Evolutionary conservation across 2,113 vertebrate genomes (phyloP).

Genomic region (Amphilophus citrinellus): DNA sequence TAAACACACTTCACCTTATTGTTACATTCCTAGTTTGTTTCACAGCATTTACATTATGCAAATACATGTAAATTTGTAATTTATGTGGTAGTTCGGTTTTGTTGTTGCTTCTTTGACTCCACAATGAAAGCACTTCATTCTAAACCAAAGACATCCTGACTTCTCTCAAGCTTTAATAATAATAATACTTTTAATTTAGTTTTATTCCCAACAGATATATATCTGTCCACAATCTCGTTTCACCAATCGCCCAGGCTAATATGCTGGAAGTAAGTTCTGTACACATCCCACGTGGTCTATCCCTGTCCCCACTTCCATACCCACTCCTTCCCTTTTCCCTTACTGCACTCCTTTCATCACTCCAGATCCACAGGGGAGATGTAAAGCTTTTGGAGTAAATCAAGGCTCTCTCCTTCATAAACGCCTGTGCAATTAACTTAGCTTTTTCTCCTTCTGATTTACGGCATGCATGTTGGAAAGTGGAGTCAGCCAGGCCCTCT

Average conservation of each 20-base stretch:
- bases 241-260: conserved; percentile 70
- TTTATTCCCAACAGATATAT: conserved; percentile 61
- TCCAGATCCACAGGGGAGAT: conserved; percentile 70
- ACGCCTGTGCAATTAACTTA: conserved; percentile 73
- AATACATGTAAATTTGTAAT: neutral
- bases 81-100: neutral
- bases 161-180: conserved; percentile 60
- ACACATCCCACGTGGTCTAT: conserved; percentile 51
- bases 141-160: conserved; percentile 44
- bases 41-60: conserved; percentile 20
- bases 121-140: conserved; percentile 8
- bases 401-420: conserved; percentile 74
- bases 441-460: conserved; percentile 68
- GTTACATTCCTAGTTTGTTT: conserved; percentile 16
- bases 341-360: conserved; percentile 68
- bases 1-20: neutral
- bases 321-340: conserved; percentile 34
- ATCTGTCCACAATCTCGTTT: conserved; percentile 69
- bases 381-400: conserved; percentile 76
- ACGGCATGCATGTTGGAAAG: conserved; percentile 64
- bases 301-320: conserved; percentile 33
- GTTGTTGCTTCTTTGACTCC: conserved; percentile 4
- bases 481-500: conserved; percentile 64
- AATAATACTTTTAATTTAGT: neutral
- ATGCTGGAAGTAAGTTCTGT: conserved; percentile 64